phyloP scores from a whole-genome alignment of 2,888 invertebrate species.

The Linnaemya vulpina region DNA sequence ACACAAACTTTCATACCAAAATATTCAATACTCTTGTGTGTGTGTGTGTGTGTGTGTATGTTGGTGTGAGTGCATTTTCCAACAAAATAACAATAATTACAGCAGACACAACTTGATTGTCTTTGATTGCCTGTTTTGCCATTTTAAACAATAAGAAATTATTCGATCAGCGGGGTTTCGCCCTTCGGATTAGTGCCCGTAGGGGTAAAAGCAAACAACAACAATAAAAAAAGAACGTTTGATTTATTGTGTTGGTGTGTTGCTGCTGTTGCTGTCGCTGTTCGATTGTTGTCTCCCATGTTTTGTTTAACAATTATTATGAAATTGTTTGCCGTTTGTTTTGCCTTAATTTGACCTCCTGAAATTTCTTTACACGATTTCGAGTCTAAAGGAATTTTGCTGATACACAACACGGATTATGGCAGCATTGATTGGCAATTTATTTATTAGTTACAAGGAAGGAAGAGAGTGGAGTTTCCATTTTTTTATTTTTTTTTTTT shows the following conservation, averaged over 20 bases:
- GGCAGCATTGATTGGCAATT: slow-evolving; percentile 46
- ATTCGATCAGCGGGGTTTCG: slow-evolving; percentile 82
- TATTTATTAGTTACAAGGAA: slow-evolving; percentile 24
- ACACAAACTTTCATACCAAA: too few species aligned
- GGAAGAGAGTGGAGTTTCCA: slow-evolving; percentile 1
- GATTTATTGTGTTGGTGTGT: slow-evolving; percentile 23
- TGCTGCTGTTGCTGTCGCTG: not conserved
- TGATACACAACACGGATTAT: slow-evolving; percentile 34
- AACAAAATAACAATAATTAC: slow-evolving; percentile 64
- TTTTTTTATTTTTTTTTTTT: too few species aligned
- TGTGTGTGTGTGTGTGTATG: not conserved
- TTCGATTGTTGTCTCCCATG: not conserved
- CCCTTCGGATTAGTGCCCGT: slow-evolving; percentile 75
- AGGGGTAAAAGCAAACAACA: slow-evolving; percentile 36
- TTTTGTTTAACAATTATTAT: slow-evolving; percentile 52
- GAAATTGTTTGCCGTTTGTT: slow-evolving; percentile 52
- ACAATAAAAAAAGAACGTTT: not conserved
- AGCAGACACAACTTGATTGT: slow-evolving; percentile 57
- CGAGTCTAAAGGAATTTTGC: slow-evolving; percentile 47
- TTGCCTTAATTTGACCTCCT: slow-evolving; percentile 41
- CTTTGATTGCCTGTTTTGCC: slow-evolving; percentile 76
- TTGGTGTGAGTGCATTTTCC: not conserved
- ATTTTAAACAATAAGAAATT: slow-evolving; percentile 74
- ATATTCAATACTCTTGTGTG: not conserved
- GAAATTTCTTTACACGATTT: slow-evolving; percentile 40